These are phyloP conservation scores for Orthosia gothica DNA, from an alignment of 2,888 invertebrate species.

Conservation along the genomic window DNA sequence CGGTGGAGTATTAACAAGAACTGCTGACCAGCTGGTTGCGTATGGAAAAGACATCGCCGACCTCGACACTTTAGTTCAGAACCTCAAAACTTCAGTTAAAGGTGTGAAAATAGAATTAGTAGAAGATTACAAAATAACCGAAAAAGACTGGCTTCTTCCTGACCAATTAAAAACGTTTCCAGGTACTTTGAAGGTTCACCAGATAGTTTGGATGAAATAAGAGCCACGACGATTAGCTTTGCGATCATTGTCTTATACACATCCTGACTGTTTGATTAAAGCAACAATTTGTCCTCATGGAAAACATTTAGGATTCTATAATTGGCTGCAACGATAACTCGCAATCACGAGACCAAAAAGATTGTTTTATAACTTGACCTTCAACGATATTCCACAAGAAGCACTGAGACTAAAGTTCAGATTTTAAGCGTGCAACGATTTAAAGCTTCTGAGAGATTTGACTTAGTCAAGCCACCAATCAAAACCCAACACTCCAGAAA, in stretches of 20 bases:
- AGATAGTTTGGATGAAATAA: too few relatives aligned
- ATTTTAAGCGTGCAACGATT: slow-evolving; percentile 12
- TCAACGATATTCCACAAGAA: slow-evolving; percentile 13
- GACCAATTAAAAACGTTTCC: too few relatives aligned
- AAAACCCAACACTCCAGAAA: not conserved
- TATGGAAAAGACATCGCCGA: too few relatives aligned
- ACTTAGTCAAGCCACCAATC: slow-evolving; percentile 2
- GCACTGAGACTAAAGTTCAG: slow-evolving; percentile 13
- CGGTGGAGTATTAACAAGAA: too few relatives aligned
- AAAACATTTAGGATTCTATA: slow-evolving; percentile 13
- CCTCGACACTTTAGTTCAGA: too few relatives aligned
- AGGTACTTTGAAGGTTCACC: too few relatives aligned
- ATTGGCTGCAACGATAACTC: slow-evolving; percentile 18
- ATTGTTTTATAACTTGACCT: slow-evolving; percentile 12
- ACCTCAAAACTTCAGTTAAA: too few relatives aligned
- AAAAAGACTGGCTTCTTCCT: slow-evolving; percentile 47
- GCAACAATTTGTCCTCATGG: slow-evolving; percentile 5
- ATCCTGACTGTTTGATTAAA: slow-evolving; percentile 23
- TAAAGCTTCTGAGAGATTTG: slow-evolving; percentile 8
- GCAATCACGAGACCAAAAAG: slow-evolving; percentile 9
- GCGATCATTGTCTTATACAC: slow-evolving; percentile 24
- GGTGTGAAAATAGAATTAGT: too few relatives aligned
- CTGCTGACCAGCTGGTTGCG: too few relatives aligned
- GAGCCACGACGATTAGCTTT: slow-evolving; percentile 20
- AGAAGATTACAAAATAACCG: too few relatives aligned